These are phyloP conservation scores for Arothron firmamentum DNA, from an alignment of 2,113 vertebrate species.

Conservation along the genomic window DNA sequence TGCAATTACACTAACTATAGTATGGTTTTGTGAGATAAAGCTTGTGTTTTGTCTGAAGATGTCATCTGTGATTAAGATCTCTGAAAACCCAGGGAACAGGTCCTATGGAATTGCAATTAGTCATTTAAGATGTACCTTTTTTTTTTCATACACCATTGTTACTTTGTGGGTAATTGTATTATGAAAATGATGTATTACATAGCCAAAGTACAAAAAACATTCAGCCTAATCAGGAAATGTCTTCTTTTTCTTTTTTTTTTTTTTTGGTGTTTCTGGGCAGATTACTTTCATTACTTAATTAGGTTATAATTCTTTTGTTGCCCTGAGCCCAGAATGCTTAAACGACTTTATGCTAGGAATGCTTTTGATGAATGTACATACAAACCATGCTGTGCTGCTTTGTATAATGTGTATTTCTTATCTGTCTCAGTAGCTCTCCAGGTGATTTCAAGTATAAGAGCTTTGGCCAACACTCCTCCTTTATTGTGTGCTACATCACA, in stretches of 20 bases:
- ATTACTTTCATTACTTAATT: constrained; percentile 24
- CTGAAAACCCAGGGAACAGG: constrained; percentile 31
- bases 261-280: background rate
- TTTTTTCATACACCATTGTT: background rate
- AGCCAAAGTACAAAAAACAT: background rate
- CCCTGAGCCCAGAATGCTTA: constrained; percentile 33
- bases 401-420: constrained; percentile 30
- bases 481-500: constrained; percentile 16
- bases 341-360: constrained; percentile 28
- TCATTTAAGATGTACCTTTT: background rate
- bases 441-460: constrained; percentile 29
- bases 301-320: constrained; percentile 41
- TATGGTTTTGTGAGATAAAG: constrained; percentile 27
- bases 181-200: background rate
- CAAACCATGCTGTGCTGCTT: constrained; percentile 30
- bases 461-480: constrained; percentile 25
- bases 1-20: constrained; percentile 43
- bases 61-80: constrained; percentile 38
- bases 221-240: background rate
- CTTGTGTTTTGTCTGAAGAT: constrained; percentile 26
- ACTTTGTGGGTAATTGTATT: background rate
- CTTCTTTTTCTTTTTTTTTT: too few relatives aligned
- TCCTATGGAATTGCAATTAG: background rate
- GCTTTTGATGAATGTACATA: constrained; percentile 44
- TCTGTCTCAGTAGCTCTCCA: constrained; percentile 25